Conservation (phyloP, 1,140 invertebrate genomes). For the Bradynema listronoti region DNA sequence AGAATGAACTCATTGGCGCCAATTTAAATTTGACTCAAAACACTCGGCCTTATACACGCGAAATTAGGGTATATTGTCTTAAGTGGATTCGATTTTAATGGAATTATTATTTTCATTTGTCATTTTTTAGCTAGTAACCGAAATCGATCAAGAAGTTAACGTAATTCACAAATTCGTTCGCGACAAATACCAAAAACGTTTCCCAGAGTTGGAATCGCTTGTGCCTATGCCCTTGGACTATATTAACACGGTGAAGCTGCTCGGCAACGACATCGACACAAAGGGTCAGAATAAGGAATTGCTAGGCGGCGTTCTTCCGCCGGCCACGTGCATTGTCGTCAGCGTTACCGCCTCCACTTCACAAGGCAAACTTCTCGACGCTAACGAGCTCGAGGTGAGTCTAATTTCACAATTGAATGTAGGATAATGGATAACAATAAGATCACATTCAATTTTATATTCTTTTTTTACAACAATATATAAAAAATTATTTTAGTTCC, state of each 20-base stretch:
- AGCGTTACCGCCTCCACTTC: slow-evolving; percentile 84
- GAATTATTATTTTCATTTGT: too few species aligned
- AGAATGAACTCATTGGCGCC: too few species aligned
- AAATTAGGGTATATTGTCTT: too few species aligned
- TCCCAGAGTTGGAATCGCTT: slow-evolving; percentile 92
- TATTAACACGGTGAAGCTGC: slow-evolving; percentile 80
- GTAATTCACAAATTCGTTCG: slow-evolving; percentile 88
- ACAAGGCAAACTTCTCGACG: slow-evolving; percentile 77
- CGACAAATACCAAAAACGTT: slow-evolving; percentile 94
- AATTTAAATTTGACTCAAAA: too few species aligned
- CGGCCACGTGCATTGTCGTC: slow-evolving; percentile 99
- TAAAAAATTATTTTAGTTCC: too few species aligned
- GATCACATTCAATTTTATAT: too few species aligned
- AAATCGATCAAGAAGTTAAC: slow-evolving; percentile 57
- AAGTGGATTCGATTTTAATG: too few species aligned
- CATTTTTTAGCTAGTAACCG: slow-evolving; percentile 48
- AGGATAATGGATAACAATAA: too few species aligned
- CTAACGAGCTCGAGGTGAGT: slow-evolving; percentile 74
- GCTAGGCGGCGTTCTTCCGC: slow-evolving; percentile 83
- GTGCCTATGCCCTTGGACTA: slow-evolving; percentile 72
- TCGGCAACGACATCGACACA: slow-evolving; percentile 79
- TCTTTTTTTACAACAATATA: too few species aligned
- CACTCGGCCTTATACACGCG: too few species aligned
- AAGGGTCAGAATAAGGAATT: slow-evolving; percentile 87
- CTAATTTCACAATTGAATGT: too few species aligned